Percentiles rank a stretch among this genome's conserved stretches.
phyloP scores from a whole-genome alignment of 1,140 invertebrate species.

The Leptinotarsa lineolata region DNA sequence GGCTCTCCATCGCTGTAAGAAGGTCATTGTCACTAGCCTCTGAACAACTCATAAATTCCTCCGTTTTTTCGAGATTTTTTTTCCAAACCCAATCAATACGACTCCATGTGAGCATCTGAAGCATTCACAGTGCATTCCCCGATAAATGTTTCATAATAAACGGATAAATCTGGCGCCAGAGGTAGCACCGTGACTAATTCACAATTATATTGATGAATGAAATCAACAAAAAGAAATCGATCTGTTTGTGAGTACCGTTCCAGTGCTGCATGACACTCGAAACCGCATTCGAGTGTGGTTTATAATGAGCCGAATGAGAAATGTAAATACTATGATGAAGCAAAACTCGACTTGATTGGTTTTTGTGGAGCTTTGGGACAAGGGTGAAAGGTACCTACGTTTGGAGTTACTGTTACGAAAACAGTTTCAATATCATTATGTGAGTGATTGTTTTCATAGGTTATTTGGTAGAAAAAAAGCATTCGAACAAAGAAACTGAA shows the following conservation, averaged over 20 bases:
- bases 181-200: constrained; percentile 19
- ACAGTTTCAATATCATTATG: too few relatives aligned
- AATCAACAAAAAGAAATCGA: constrained; percentile 23
- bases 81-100: too few relatives aligned
- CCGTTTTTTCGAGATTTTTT: too few relatives aligned
- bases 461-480: too few relatives aligned
- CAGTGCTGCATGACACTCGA: constrained; percentile 1
- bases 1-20: too few relatives aligned
- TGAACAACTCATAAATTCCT: too few relatives aligned
- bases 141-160: neutral
- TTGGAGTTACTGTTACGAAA: too few relatives aligned
- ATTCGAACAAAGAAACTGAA: too few relatives aligned
- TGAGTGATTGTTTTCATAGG: too few relatives aligned
- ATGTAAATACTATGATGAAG: constrained; percentile 19
- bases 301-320: constrained; percentile 20
- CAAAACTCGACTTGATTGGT: constrained; percentile 17
- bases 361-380: neutral
- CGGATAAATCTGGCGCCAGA: constrained; percentile 10
- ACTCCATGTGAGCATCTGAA: too few relatives aligned
- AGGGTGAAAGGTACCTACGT: too few relatives aligned
- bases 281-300: constrained; percentile 1
- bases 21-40: too few relatives aligned
- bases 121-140: neutral
- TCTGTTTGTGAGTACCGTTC: constrained; percentile 12
- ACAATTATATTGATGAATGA: constrained; percentile 19